Evolutionary conservation across 2,797 vertebrate genomes (phyloP).

Genomic region (Limosa lapponica): DNA sequence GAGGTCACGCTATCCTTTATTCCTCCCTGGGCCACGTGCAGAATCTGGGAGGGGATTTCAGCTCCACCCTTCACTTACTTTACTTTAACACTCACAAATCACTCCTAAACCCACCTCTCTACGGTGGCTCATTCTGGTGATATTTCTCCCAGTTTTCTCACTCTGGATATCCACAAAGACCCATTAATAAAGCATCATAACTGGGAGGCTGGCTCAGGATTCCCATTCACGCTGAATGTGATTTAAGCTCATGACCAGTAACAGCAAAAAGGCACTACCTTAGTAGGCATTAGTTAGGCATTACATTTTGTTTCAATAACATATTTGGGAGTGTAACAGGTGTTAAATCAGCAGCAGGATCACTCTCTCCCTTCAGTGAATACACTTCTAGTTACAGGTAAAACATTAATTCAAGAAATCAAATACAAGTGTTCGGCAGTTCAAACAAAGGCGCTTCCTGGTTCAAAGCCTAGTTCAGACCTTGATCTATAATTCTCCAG

Average conservation of each 20-base stretch:
- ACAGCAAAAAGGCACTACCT: not conserved
- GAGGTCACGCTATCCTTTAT: not conserved
- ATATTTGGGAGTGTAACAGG: not conserved
- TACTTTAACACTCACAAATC: not conserved
- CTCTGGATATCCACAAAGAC: not conserved
- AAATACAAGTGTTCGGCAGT: not conserved
- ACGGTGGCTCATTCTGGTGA: not conserved
- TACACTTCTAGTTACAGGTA: not conserved
- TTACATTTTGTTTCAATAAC: not conserved
- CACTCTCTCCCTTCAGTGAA: not conserved
- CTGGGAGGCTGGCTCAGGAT: not conserved
- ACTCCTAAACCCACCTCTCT: not conserved
- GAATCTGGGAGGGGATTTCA: not conserved
- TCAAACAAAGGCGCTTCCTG: slow-evolving; percentile 30
- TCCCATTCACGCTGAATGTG: not conserved
- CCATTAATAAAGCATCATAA: not conserved
- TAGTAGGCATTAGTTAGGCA: no score
- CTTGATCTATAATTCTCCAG: not conserved
- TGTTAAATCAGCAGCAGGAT: not conserved
- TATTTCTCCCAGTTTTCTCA: not conserved
- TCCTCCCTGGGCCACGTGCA: not conserved
- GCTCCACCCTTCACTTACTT: not conserved
- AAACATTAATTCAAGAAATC: slow-evolving; percentile 64
- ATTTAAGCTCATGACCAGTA: not conserved
- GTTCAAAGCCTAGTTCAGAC: slow-evolving; percentile 35